A percentile compares a stretch with the other conserved stretches of the same genome.
These are phyloP conservation scores for Sardinella longiceps DNA, from an alignment of 2,797 vertebrate genomes.

Conservation along the genomic window DNA sequence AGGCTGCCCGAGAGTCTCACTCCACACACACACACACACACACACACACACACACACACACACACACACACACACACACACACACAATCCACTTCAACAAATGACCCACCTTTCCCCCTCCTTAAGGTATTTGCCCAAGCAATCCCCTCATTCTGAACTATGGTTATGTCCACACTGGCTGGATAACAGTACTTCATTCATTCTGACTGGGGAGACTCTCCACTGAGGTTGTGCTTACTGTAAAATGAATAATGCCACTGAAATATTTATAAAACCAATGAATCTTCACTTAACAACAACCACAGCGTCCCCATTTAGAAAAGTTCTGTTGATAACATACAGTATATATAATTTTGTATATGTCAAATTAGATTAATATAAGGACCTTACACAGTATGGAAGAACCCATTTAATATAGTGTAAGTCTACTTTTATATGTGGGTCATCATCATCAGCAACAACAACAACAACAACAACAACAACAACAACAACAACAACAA, in stretches of 20 bases:
- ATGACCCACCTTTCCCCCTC: slow-evolving; percentile 31
- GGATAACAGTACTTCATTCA: not conserved
- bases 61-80: not conserved
- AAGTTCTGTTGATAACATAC: too few relatives aligned
- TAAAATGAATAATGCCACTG: not conserved
- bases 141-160: slow-evolving; percentile 20
- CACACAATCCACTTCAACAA: not conserved
- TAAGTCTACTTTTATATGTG: too few relatives aligned
- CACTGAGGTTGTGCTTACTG: not conserved
- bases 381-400: too few relatives aligned
- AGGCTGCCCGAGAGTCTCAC: slow-evolving; percentile 39
- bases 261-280: not conserved
- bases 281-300: not conserved
- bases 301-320: too few relatives aligned
- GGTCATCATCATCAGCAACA: too few relatives aligned
- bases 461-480: too few relatives aligned
- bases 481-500: not conserved
- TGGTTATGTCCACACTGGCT: not conserved
- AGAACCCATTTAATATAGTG: too few relatives aligned
- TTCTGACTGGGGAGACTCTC: not conserved
- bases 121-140: slow-evolving; percentile 56
- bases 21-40: not conserved
- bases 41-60: not conserved
- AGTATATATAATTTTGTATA: too few relatives aligned
- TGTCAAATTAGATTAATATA: too few relatives aligned